These are phyloP conservation scores for Trididemnum clinides DNA, from an alignment of 23 tunicate species.

Conservation along the genomic window DNA sequence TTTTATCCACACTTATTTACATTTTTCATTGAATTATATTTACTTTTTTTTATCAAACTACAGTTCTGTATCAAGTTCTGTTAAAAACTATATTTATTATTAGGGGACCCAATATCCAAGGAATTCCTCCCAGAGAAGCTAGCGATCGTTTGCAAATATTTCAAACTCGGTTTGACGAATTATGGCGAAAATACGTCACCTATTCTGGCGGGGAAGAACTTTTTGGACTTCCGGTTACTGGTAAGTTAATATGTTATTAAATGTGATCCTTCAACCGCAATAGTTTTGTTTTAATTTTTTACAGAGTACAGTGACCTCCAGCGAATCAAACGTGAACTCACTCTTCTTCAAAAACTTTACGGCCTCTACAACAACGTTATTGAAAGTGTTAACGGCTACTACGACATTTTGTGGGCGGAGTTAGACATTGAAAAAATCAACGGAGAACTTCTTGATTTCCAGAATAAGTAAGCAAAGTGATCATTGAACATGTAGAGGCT, in stretches of 20 bases:
- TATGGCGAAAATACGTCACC: conserved; percentile 90
- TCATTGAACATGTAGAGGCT: too few species aligned
- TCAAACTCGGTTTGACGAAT: conserved; percentile 89
- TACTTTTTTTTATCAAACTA: too few species aligned
- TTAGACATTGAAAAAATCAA: conserved; percentile 95
- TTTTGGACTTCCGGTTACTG: conserved; percentile 93
- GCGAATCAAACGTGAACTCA: conserved; percentile 87
- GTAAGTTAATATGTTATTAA: conserved; percentile 15
- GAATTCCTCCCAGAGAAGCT: conserved; percentile 92
- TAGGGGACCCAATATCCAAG: conserved; percentile 97
- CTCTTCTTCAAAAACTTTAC: conserved; percentile 90
- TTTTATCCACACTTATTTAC: too few species aligned
- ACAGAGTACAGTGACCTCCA: conserved; percentile 93
- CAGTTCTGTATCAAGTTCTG: neutral
- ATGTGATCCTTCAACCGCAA: neutral
- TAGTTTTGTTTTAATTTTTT: neutral
- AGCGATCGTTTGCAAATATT: conserved; percentile 95
- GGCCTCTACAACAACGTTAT: conserved; percentile 95
- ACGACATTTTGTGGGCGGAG: conserved; percentile 97
- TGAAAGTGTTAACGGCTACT: conserved; percentile 95
- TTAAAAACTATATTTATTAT: neutral
- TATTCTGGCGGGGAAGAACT: conserved; percentile 94
- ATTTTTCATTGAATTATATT: too few species aligned
- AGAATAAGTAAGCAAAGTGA: conserved; percentile 88
- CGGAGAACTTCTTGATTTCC: conserved; percentile 92